Percentiles rank a stretch among this genome's conserved stretches.
phyloP scores from a whole-genome alignment of 2,113 vertebrate genomes.

The Typhlomys cinereus region DNA sequence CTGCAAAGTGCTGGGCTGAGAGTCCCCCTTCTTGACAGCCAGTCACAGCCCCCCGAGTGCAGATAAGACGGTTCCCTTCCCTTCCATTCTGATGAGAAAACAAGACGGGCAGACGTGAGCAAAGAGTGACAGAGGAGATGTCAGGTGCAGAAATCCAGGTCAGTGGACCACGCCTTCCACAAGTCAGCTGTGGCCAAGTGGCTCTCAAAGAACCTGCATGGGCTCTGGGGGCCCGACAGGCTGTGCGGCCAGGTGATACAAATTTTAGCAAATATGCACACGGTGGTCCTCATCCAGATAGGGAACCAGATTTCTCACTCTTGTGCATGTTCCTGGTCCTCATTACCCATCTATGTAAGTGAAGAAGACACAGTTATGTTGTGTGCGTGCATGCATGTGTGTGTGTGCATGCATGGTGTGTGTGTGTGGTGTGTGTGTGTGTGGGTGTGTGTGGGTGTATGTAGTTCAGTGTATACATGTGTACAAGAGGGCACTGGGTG shows the following conservation, averaged over 20 bases:
- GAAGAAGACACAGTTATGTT: no score
- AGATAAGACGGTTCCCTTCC: neutral
- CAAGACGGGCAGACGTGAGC: neutral
- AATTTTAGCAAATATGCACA: fast-evolving
- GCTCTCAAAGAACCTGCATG: neutral
- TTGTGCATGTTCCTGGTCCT: neutral
- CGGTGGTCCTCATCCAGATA: neutral
- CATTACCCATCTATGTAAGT: neutral
- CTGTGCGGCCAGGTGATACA: neutral
- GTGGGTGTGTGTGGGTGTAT: no score
- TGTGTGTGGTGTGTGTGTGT: no score
- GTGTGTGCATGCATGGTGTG: no score
- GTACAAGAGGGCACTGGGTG: no score
- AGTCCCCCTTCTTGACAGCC: neutral
- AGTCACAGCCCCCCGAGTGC: neutral
- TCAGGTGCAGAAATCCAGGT: neutral
- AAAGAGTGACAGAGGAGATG: neutral
- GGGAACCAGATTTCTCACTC: neutral
- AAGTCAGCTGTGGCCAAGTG: neutral
- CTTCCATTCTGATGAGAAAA: constrained; percentile 32
- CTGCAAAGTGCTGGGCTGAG: neutral
- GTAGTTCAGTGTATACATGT: no score
- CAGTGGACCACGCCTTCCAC: neutral
- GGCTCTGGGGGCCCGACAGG: neutral
- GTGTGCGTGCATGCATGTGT: no score